Conservation (phyloP, 2,113 vertebrate species). For the Hypomesus transpacificus region DNA sequence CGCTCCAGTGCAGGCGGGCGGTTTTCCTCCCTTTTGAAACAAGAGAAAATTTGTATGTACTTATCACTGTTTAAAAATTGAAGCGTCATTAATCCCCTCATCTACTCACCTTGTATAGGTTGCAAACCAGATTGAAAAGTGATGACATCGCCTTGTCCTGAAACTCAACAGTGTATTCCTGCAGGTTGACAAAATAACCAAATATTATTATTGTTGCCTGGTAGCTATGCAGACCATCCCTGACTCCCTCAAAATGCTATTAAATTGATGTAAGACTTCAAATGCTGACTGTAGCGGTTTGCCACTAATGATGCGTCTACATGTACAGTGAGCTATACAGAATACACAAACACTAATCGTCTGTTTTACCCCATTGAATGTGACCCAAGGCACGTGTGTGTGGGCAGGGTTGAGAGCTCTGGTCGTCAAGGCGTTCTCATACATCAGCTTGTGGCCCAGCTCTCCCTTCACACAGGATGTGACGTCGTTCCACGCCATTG, state of each 20-base stretch:
- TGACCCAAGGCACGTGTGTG: constrained; percentile 83
- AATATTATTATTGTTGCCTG: too few relatives aligned
- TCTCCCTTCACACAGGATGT: constrained; percentile 67
- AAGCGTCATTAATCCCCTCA: too few relatives aligned
- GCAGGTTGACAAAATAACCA: background rate
- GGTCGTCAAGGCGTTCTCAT: constrained; percentile 73
- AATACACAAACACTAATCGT: too few relatives aligned
- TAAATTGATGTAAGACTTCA: too few relatives aligned
- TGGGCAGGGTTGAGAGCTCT: constrained; percentile 72
- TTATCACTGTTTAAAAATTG: background rate
- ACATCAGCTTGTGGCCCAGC: constrained; percentile 74
- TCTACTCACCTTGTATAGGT: constrained; percentile 72
- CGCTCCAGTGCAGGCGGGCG: constrained; percentile 59
- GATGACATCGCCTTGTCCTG: constrained; percentile 59
- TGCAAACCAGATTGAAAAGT: constrained; percentile 74
- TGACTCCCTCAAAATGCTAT: too few relatives aligned
- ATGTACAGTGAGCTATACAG: too few relatives aligned
- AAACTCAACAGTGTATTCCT: constrained; percentile 58
- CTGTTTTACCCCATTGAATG: constrained; percentile 79
- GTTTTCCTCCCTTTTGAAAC: constrained; percentile 56
- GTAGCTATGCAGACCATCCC: too few relatives aligned
- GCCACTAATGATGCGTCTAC: too few relatives aligned
- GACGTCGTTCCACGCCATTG: constrained; percentile 55
- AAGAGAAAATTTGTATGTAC: background rate
- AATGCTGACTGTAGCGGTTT: too few relatives aligned